Evolutionary conservation across 2,113 vertebrate genomes (phyloP), one percentile per base, ranked within the genome.

Genomic region (Casuarius casuarius): DNA sequence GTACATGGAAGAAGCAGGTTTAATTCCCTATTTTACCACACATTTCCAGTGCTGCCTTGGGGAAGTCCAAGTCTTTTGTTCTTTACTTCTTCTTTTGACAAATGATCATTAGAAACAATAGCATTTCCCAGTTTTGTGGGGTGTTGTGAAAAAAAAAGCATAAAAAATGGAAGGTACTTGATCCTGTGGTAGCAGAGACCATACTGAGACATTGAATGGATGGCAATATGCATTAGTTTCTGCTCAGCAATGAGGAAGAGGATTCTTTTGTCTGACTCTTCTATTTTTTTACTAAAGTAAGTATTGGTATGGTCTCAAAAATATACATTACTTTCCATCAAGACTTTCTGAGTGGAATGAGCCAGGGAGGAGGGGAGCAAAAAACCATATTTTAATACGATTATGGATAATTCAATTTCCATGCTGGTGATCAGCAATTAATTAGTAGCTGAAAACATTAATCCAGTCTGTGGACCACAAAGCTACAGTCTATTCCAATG

Each of bases 321-420:
- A 91, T 94, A 96, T 49, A 68, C 56, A 29, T 94, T 97, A 95
- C 67, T 96, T 95, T 95, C 96, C 94, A 77, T 90, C 71, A 83
- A 77, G 84, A 70, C 54, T 92, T 82, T 87, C 84, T 86, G 80
- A 84, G 63, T 59, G 73, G 87, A 95, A 84, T 44, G 74, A 67
- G 91, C 96, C 87, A 70, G 25, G 59, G 78, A 91, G 54, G 38
- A 95, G n/a, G 88, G 63, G 89, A 92, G 76, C 46, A 94, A 90
- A 95, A 73, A 62, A 87, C 56, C 84, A 65, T 95, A 91, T 95
- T 96, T 96, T 97, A 97, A 97, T 95, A 92, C 77, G 94, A 97
- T 97, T 97, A 97, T 76, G 91, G 96, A 74, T 97, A 97, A 97
- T 96, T 95, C 74, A 97, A 94, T 97, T 97, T 97, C 89, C 95